phyloP scores from a whole-genome alignment of 2,113 vertebrate species.

The Plectropomus leopardus region DNA sequence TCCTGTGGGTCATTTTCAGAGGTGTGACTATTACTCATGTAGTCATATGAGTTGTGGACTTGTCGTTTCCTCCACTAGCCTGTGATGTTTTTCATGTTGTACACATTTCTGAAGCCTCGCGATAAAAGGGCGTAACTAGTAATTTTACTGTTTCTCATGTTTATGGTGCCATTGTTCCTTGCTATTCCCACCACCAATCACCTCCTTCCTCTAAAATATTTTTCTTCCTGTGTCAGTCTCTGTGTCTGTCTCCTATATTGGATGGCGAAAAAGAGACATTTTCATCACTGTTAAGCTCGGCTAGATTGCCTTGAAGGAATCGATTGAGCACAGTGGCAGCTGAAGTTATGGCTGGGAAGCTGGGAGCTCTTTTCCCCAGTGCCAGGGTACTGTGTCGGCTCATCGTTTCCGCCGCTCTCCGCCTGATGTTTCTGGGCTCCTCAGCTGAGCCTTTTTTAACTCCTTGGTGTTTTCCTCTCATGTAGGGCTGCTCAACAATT shows the following conservation, averaged over 20 bases:
- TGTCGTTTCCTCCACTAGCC: not conserved
- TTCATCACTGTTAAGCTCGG: slow-evolving; percentile 43
- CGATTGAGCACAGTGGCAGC: slow-evolving; percentile 26
- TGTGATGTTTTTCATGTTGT: slow-evolving; percentile 8
- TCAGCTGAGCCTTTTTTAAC: not conserved
- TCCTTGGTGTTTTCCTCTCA: slow-evolving; percentile 10
- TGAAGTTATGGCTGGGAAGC: slow-evolving; percentile 43
- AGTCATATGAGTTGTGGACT: too few relatives aligned
- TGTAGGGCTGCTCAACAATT: slow-evolving; percentile 5
- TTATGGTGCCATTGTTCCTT: slow-evolving; percentile 25
- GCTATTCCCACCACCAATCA: slow-evolving; percentile 13
- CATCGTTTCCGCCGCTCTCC: slow-evolving; percentile 10
- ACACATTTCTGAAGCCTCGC: not conserved
- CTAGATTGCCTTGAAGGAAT: slow-evolving; percentile 46
- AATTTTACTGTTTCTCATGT: slow-evolving; percentile 10
- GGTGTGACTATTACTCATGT: too few relatives aligned
- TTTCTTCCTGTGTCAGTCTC: slow-evolving; percentile 27
- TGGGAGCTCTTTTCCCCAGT: slow-evolving; percentile 23
- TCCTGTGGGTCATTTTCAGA: too few relatives aligned
- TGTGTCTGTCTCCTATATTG: slow-evolving; percentile 17
- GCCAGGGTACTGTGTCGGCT: not conserved
- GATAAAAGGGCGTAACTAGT: not conserved
- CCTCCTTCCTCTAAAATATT: slow-evolving; percentile 7
- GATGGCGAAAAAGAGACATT: slow-evolving; percentile 31
- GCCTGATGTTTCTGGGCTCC: not conserved